Conservation (phyloP, 2,888 invertebrate genomes). For the Apodemia duryi region DNA sequence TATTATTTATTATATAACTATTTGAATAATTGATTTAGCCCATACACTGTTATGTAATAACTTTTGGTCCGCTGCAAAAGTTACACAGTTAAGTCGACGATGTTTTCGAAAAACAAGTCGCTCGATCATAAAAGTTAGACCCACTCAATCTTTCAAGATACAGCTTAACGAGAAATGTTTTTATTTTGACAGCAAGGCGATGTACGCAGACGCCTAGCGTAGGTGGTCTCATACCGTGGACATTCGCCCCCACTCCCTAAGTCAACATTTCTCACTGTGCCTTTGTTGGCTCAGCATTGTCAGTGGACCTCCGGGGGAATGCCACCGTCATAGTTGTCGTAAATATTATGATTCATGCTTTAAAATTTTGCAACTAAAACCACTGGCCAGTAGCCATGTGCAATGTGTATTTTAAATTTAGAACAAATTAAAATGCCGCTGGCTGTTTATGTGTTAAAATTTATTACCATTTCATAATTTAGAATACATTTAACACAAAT, state of each 20-base stretch:
- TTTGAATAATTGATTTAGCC: too few species aligned
- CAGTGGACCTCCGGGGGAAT: constrained; percentile 45
- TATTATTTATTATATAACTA: too few species aligned
- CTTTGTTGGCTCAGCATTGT: constrained; percentile 60
- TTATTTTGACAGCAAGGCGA: constrained; percentile 42
- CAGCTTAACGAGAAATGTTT: constrained; percentile 41
- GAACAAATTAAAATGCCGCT: constrained; percentile 5
- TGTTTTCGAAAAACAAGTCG: constrained; percentile 34
- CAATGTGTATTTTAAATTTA: not conserved
- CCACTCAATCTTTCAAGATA: constrained; percentile 42
- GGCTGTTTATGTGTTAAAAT: not conserved
- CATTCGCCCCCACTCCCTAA: constrained; percentile 40
- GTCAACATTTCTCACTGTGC: constrained; percentile 51
- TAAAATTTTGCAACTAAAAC: constrained; percentile 12
- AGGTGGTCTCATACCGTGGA: constrained; percentile 51
- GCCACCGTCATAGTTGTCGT: constrained; percentile 26
- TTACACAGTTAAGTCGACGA: constrained; percentile 17
- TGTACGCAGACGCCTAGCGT: constrained; percentile 46
- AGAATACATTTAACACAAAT: constrained; percentile 2
- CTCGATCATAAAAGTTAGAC: constrained; percentile 44
- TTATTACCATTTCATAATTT: constrained; percentile 10
- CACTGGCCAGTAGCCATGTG: constrained; percentile 3
- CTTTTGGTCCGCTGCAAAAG: not conserved
- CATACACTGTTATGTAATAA: not conserved
- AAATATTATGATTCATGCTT: constrained; percentile 6